A percentile compares a stretch with the other conserved stretches of the same genome.
Evolutionary conservation across 2,888 invertebrate genomes (phyloP).

Genomic region (Rosalia funebris): DNA sequence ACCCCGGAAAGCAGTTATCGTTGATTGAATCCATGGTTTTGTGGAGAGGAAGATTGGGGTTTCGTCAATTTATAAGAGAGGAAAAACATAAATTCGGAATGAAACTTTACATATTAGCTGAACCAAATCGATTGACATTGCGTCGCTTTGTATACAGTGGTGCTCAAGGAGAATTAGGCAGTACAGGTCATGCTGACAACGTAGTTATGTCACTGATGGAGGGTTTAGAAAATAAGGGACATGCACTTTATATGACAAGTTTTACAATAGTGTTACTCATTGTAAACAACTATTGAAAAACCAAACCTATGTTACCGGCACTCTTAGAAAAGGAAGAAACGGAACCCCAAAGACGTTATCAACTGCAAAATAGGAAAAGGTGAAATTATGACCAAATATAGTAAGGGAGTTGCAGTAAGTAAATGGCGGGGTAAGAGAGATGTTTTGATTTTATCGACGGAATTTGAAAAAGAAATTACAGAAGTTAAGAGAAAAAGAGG

Average conservation of each 20-base stretch:
- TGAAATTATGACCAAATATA: background rate
- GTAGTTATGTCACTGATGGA: slow-evolving; percentile 4
- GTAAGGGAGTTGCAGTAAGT: slow-evolving; percentile 2
- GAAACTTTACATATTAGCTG: slow-evolving; percentile 7
- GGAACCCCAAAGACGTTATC: background rate
- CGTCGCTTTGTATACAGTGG: background rate
- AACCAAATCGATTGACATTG: slow-evolving; percentile 4
- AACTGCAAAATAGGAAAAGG: background rate
- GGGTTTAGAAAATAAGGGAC: slow-evolving; percentile 1
- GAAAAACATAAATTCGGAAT: slow-evolving; percentile 10
- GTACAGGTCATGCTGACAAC: slow-evolving; percentile 1
- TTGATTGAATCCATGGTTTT: slow-evolving; percentile 33
- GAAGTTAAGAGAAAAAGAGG: slow-evolving; percentile 18
- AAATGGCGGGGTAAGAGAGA: slow-evolving; percentile 18
- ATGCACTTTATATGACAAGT: slow-evolving; percentile 6
- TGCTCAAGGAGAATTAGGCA: background rate
- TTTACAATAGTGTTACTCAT: background rate
- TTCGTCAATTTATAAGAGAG: background rate
- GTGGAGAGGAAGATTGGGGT: background rate
- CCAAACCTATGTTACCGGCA: background rate
- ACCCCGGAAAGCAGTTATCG: slow-evolving; percentile 38
- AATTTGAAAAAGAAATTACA: slow-evolving; percentile 28
- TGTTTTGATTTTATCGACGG: slow-evolving; percentile 36
- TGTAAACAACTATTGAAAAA: background rate
- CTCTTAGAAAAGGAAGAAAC: slow-evolving; percentile 1